Conservation (phyloP, 2,113 vertebrate species). For the Apaloderma vittatum region DNA sequence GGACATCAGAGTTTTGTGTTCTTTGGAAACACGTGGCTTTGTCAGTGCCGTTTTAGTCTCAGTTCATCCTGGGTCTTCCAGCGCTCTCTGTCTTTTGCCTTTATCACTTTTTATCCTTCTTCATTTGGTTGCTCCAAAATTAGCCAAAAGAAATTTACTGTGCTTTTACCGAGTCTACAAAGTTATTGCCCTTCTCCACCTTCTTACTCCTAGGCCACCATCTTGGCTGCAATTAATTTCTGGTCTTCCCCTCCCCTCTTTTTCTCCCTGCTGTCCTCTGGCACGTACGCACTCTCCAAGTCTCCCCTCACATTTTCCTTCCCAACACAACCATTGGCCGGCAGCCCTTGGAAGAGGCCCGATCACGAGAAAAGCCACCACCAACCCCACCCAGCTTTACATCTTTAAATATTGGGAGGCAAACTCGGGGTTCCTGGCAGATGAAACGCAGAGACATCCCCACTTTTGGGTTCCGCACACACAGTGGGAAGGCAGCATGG, state of each 20-base stretch:
- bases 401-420: background rate
- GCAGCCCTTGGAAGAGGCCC: background rate
- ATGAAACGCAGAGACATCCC: background rate
- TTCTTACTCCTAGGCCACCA: background rate
- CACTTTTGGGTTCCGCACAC: rapidly evolving
- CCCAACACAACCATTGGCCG: background rate
- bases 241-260: background rate
- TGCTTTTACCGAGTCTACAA: background rate
- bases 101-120: background rate
- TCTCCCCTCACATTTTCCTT: background rate
- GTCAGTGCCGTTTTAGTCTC: background rate
- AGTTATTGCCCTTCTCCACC: background rate
- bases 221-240: background rate
- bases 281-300: rapidly evolving
- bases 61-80: background rate
- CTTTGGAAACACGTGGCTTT: background rate
- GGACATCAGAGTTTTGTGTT: slow-evolving; percentile 45
- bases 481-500: rapidly evolving
- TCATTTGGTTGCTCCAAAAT: background rate
- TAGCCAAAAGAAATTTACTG: background rate
- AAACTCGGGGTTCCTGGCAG: background rate
- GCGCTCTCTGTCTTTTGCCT: background rate
- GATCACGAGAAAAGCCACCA: background rate
- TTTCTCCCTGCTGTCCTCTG: background rate
- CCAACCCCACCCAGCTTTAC: background rate